Base-by-base conservation (phyloP, 2,888 invertebrate genomes). In the Perizoma flavofasciatum region DNA sequence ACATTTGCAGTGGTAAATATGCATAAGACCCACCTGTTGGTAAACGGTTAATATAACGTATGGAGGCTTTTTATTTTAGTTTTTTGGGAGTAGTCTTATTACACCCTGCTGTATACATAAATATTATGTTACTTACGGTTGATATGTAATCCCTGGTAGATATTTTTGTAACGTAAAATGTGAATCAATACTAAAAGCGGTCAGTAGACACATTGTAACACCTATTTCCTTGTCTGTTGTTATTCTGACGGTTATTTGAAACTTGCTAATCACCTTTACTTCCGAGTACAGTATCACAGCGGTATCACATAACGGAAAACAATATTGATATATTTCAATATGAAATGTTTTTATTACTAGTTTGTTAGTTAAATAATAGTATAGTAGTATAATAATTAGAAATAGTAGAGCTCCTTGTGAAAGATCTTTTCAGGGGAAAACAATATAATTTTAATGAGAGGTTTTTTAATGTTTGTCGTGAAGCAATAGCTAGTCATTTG, bases 11-110 rank as follows among this genome's bases (percentile, higher is more conserved):
- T 9, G 8, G 9, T 5, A n/a, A 9, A 41, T 41, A 41, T n/a
- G 41, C 41, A 22, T 22, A 22, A 22, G 3, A 22, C 3, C 22
- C 22, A 22, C 3, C 22, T 22, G 22, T 22, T 10, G 10, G 67
- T 68, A 69, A 67, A 71, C 56, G 66, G 59, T 63, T 63, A 76
- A 72, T 79, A 79, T 83, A 85, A 68, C 84, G 84, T 72, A 52
- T 68, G 66, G 22, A 22, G 22, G 3, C 22, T 2, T 22, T 22
- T 22, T 22, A 22, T 22, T 22, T 22, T 22, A 22, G 22, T 22
- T 22, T 22, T 22, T 22, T 22, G 22, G 22, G 22, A 22, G 22
- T 22, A 22, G 22, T 22, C 22, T 22, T 22, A 22, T 22, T 3
- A 22, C 22, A 22, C 3, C 22, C 22, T 22, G 22, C 22, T 22